Conservation (phyloP, 2,113 vertebrate species). For the Leptobrachium ailaonicum region DNA sequence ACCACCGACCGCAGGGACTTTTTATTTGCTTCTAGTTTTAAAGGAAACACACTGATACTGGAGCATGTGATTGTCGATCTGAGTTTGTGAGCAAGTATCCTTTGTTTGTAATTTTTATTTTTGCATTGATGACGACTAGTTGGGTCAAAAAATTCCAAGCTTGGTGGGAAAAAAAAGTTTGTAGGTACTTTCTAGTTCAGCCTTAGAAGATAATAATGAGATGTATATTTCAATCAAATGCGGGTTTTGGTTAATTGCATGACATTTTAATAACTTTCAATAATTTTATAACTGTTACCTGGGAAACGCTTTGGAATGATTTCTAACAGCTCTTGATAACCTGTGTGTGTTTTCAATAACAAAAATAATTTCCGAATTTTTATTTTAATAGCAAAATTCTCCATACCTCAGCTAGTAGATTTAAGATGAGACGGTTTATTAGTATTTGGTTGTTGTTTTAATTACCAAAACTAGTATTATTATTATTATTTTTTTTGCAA, state of each 20-base stretch:
- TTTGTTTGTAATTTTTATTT: no score
- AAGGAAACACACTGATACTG: slow-evolving; percentile 94
- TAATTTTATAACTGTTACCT: slow-evolving; percentile 50
- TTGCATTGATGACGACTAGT: not conserved
- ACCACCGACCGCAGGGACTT: slow-evolving; percentile 93
- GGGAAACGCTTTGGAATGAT: slow-evolving; percentile 48
- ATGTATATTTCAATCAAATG: slow-evolving; percentile 67
- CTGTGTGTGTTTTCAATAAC: not conserved
- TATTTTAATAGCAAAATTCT: slow-evolving; percentile 19
- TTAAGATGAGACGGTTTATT: no score
- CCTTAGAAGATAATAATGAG: not conserved
- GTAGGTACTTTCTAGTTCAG: not conserved
- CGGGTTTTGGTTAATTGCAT: slow-evolving; percentile 69
- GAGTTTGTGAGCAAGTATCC: slow-evolving; percentile 78
- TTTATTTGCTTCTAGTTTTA: slow-evolving; percentile 95
- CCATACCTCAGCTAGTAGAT: no score
- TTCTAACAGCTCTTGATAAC: slow-evolving; percentile 29
- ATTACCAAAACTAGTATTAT: no score
- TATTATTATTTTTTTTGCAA: no score
- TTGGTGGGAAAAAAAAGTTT: not conserved
- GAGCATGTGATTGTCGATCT: slow-evolving; percentile 91
- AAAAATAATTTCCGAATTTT: slow-evolving; percentile 42
- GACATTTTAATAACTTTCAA: slow-evolving; percentile 58
- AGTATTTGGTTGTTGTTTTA: no score
- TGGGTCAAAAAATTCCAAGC: not conserved